Base-by-base conservation (phyloP, 2,888 invertebrate species). In the Aphelenchoides bicaudatus region DNA sequence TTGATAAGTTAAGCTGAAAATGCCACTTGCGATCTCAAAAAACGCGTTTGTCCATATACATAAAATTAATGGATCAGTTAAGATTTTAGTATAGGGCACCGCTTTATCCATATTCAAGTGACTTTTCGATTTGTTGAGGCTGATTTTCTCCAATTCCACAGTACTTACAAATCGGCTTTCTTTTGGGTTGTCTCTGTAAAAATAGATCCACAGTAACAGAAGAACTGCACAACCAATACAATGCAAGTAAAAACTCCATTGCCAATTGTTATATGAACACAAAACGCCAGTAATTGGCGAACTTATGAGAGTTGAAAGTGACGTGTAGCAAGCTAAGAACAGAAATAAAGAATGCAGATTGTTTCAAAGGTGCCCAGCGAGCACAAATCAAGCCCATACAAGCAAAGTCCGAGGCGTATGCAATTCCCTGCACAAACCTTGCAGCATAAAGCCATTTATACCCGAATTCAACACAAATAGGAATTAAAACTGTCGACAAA, bases 1-100 rank as follows among this genome's bases (percentile, higher is more conserved):
- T 6, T 47, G 34, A 39, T 66, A 64, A 39, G 51, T 61, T 25
- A 65, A 43, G 38, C 50, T 23, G 29, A 59, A 63, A 13, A 65
- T 52, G 34, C 64, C 63, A 8, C 55, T 53, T 34, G 59, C 51
- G 4, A 63, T 25, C 29, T 64, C 64, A 25, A 50, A 52, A 39
- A 64, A 67, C 10, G 63, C 66, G 39, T 66, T 67, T 13, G 67
- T 27, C 58, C 52, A 68, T 23, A 66, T 55, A 3, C 56, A 27
- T 58, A 56, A 67, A 38, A 64, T 38, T 4, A 63, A 19, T 10
- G 27, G n/a, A 21, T n/a, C 38, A 13, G 25, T 27, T 25, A 60
- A 28, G 37, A 63, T 66, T 19, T 46, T 58, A 23, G 25, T 30
- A 49, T 62, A 62, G n/a, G 62, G 62, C 29, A 62, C 60, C 16